These are phyloP conservation scores for Drosophila seguyi DNA, from an alignment of 1,140 invertebrate genomes.

Conservation along the genomic window DNA sequence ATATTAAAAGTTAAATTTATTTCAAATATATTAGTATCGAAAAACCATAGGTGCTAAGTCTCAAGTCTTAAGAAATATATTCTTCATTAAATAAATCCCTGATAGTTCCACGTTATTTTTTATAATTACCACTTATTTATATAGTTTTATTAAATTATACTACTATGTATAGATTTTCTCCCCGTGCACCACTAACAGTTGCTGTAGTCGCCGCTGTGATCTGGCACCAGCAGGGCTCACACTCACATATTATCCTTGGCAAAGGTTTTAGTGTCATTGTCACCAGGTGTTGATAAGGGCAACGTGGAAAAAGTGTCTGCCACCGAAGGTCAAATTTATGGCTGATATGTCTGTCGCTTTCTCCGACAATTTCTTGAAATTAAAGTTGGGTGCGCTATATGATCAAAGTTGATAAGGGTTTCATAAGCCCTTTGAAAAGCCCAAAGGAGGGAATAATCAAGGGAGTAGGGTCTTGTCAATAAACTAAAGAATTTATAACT, in stretches of 20 bases:
- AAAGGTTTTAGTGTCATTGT: slow-evolving; percentile 79
- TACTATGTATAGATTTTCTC: neutral
- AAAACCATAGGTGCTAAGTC: too few species aligned
- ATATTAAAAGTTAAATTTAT: too few species aligned
- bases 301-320: slow-evolving; percentile 28
- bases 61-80: too few species aligned
- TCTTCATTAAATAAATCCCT: neutral
- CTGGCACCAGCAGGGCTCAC: slow-evolving; percentile 34
- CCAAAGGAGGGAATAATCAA: slow-evolving; percentile 1
- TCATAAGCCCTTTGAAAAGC: neutral
- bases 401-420: slow-evolving; percentile 21
- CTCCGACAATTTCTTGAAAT: slow-evolving; percentile 20
- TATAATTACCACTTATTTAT: neutral
- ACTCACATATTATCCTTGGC: slow-evolving; percentile 44
- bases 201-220: slow-evolving; percentile 14
- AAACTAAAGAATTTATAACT: neutral
- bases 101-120: neutral
- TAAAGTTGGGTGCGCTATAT: slow-evolving; percentile 6
- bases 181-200: slow-evolving; percentile 12
- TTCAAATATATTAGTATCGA: too few species aligned
- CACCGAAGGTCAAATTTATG: slow-evolving; percentile 49
- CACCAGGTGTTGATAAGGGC: slow-evolving; percentile 75
- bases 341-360: slow-evolving; percentile 17
- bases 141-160: too few species aligned
- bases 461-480: neutral